Base-by-base conservation (phyloP, 2,113 vertebrate species). In the Panthera leo region DNA sequence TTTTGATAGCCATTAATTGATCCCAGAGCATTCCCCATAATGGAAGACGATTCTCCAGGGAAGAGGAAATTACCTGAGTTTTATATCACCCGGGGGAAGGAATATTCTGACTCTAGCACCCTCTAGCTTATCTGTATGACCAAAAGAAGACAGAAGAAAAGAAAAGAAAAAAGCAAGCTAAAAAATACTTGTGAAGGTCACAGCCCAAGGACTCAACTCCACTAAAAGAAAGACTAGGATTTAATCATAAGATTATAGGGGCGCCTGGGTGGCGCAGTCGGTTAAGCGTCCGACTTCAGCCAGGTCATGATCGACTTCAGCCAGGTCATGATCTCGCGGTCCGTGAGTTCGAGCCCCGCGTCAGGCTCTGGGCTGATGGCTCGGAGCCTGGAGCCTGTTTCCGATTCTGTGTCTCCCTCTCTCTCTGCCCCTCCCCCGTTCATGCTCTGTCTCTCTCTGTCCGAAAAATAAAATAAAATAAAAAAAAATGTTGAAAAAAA, bases 91-190 rank as follows among this genome's bases (percentile, higher is more conserved):
- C 7, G 3, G 1, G 1, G 1, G 14, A 76, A 87, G 2, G 58
- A 29, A 85, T n/a, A 4, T 4, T 13, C 3, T n/a, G 6, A 27
- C 1, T 19, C 3, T 21, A 68, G 25, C 8, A 36, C 18, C n/a
- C 1, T 82, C n/a, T 61, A 3, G 2, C 0, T 15, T 51, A 42
- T 19, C 18, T 85, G 1, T 8, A 10, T 19, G 10, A 53, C 13
- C 23, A 8, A 71, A 10, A 3, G 23, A 12, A 42, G 16, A 19
- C 36, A 14, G 7, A 65, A 45, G 7, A 23, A 2, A 34, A 34
- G 14, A 21, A 70, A 12, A 3, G 23, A 12, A 42, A 21, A 9
- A 3, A 48, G 86, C 7, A 68, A 53, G 13, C 10, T 42, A 65
- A 58, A 9, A 34, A 79, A 70, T 7, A 42, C 0, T 5, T 86